Percentiles rank a stretch among this genome's conserved stretches.
Evolutionary conservation across 2,797 vertebrate species (phyloP).

Genomic region (Trichosurus vulpecula): DNA sequence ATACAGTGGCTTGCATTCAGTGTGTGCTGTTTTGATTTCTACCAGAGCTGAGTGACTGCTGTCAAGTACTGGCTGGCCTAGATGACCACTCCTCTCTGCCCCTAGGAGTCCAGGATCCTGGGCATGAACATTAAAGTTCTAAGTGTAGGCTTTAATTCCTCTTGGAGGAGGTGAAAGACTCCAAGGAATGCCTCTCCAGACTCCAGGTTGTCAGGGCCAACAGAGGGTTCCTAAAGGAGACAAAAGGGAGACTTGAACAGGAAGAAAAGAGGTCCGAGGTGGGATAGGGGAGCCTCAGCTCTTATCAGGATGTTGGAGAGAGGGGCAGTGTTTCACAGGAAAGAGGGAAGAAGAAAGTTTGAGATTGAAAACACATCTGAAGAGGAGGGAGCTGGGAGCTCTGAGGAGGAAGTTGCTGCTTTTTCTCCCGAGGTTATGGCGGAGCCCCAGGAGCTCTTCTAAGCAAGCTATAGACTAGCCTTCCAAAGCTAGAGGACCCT

Average conservation of each 20-base stretch:
- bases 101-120: no score
- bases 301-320: neutral
- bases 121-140: neutral
- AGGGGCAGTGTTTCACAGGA: neutral
- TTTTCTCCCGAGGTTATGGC: neutral
- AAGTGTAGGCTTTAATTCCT: neutral
- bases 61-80: no score
- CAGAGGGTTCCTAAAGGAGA: neutral
- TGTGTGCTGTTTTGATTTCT: neutral
- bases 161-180: neutral
- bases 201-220: neutral
- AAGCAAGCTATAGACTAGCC: neutral
- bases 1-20: neutral
- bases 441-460: neutral
- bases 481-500: neutral
- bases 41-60: neutral
- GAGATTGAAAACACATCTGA: neutral
- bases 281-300: neutral
- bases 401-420: neutral
- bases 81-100: no score
- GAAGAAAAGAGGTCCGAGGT: neutral
- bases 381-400: neutral
- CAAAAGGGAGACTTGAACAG: neutral
- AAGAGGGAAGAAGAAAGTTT: neutral
- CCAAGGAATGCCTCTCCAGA: neutral